Percentiles rank a stretch among this genome's conserved stretches.
Conservation (phyloP, 2,888 invertebrate genomes). For the Cheilosia scutellata region DNA sequence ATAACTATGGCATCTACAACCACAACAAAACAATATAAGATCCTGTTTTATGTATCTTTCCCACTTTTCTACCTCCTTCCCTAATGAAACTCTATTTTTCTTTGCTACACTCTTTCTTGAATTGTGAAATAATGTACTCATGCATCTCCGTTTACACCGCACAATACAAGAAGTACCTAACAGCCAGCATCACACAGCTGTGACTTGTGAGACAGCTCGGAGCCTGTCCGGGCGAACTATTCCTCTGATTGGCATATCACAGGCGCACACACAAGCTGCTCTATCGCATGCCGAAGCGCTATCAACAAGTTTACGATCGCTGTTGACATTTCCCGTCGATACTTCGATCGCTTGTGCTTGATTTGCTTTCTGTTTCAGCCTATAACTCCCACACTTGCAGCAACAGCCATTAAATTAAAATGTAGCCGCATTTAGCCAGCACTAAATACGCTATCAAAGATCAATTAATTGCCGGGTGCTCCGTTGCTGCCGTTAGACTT, state of each 20-base stretch:
- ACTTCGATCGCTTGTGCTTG: slow-evolving; percentile 15
- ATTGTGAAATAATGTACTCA: slow-evolving; percentile 34
- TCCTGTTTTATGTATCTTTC: slow-evolving; percentile 13
- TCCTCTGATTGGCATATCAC: slow-evolving; percentile 29
- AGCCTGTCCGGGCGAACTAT: slow-evolving; percentile 36
- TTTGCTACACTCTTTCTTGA: slow-evolving; percentile 15
- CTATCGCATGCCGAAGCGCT: slow-evolving; percentile 4
- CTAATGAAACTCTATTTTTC: slow-evolving; percentile 11
- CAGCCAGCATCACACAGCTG: slow-evolving; percentile 12
- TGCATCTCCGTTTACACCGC: slow-evolving; percentile 19
- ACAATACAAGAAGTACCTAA: slow-evolving; percentile 30
- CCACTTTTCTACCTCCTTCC: not conserved
- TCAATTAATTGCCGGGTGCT: slow-evolving; percentile 62
- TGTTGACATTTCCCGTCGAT: slow-evolving; percentile 72
- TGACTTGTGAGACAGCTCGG: slow-evolving; percentile 55
- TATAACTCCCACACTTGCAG: slow-evolving; percentile 29
- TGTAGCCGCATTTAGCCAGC: slow-evolving; percentile 56
- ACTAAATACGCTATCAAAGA: slow-evolving; percentile 68
- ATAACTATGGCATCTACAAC: not conserved
- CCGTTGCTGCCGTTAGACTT: slow-evolving; percentile 40
- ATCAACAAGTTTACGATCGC: slow-evolving; percentile 59
- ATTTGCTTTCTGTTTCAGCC: slow-evolving; percentile 16
- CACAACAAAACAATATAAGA: not conserved
- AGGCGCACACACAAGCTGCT: slow-evolving; percentile 33
- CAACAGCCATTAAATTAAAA: slow-evolving; percentile 17